Evolutionary conservation across 2,113 vertebrate genomes (phyloP).

Genomic region (Eulemur rufifrons): DNA sequence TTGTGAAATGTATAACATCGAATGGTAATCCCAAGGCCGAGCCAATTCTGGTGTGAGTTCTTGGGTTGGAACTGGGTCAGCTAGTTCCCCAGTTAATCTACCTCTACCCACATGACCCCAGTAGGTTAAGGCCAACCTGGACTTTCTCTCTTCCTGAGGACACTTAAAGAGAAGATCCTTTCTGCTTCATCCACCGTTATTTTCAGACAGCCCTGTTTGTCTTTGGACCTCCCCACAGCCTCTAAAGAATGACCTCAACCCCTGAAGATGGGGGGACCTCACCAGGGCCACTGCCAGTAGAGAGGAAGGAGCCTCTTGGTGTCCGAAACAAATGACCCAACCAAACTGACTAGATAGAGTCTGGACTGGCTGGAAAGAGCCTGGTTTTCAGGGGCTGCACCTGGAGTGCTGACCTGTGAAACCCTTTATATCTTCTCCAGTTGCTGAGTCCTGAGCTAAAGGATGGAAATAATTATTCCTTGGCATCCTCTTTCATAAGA

Average conservation of each 20-base stretch:
- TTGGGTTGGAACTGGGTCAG: neutral
- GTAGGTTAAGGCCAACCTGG: neutral
- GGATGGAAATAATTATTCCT: neutral
- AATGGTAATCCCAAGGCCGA: neutral
- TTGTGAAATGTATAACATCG: neutral
- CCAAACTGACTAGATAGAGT: neutral
- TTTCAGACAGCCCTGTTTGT: neutral
- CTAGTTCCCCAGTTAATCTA: neutral
- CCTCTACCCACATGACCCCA: neutral
- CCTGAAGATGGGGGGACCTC: no score
- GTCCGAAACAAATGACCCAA: neutral
- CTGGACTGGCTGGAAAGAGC: neutral
- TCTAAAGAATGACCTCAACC: neutral
- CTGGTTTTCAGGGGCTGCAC: neutral
- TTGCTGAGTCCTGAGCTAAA: neutral
- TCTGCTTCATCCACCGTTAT: neutral
- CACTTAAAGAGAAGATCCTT: neutral
- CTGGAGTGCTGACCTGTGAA: neutral
- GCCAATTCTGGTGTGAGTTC: neutral
- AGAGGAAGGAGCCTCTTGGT: neutral
- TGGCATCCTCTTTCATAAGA: neutral
- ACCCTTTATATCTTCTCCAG: neutral
- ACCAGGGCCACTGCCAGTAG: neutral
- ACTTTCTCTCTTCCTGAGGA: neutral
- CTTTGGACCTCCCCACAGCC: neutral